Evolutionary conservation across 2,797 vertebrate genomes (phyloP).

Genomic region (Smutsia gigantea): DNA sequence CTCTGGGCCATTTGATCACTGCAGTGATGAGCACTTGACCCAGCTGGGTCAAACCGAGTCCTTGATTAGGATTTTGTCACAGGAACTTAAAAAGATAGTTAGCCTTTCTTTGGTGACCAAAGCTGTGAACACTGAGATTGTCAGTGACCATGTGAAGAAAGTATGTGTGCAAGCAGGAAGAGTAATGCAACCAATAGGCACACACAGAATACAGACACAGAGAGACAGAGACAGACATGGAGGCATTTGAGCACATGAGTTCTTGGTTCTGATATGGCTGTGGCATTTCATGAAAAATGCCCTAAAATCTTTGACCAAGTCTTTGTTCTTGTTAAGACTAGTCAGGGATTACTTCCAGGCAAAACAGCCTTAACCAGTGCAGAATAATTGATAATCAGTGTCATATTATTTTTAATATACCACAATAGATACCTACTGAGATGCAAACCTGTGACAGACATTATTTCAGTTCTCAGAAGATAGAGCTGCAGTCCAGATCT

Average conservation of each 20-base stretch:
- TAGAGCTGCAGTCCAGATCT: not conserved
- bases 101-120: conserved; percentile 11
- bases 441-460: not conserved
- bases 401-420: not conserved
- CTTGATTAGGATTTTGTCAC: not conserved
- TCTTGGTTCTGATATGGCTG: not conserved
- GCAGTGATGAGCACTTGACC: not conserved
- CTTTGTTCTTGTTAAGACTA: not conserved
- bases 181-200: not conserved
- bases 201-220: not conserved
- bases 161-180: not conserved
- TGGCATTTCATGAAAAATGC: not conserved
- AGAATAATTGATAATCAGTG: not conserved
- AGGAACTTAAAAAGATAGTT: not conserved
- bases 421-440: not conserved
- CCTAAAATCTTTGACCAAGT: not conserved
- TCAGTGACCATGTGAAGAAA: not conserved
- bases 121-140: not conserved
- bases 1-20: not conserved
- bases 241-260: not conserved
- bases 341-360: not conserved
- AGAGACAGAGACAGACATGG: not conserved
- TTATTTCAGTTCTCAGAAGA: not conserved
- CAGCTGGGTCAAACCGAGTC: not conserved
- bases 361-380: not conserved